Conservation (phyloP, 2,797 vertebrate genomes). For the Spinus pinus region DNA sequence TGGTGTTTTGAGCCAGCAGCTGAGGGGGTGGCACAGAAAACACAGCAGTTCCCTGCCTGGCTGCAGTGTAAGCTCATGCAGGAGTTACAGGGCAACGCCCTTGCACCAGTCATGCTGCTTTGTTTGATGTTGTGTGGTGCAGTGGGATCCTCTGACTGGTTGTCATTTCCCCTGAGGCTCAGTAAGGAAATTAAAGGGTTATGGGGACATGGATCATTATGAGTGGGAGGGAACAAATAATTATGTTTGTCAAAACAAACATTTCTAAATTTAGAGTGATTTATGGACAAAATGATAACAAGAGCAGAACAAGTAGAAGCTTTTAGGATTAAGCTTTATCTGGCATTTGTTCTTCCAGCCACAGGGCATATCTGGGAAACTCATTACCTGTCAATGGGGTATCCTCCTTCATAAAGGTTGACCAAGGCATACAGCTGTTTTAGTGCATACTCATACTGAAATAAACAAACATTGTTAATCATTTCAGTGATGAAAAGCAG, state of each 20-base stretch:
- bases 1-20: background rate
- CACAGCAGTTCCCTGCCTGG: background rate
- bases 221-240: background rate
- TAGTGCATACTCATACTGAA: slow-evolving; percentile 91
- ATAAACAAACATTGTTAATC: slow-evolving; percentile 22
- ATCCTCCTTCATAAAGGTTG: slow-evolving; percentile 89
- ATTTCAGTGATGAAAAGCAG: background rate
- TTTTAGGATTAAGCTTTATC: background rate
- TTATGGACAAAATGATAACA: background rate
- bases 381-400: slow-evolving; percentile 82
- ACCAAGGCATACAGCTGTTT: slow-evolving; percentile 89
- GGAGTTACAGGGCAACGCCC: background rate
- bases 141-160: background rate
- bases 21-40: background rate
- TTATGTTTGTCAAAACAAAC: background rate
- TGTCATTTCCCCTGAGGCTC: background rate
- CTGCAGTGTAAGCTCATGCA: background rate
- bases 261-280: background rate
- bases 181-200: slow-evolving; percentile 1
- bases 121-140: background rate
- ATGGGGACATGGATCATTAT: background rate
- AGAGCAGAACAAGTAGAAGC: background rate
- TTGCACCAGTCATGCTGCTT: background rate
- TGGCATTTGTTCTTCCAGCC: background rate
- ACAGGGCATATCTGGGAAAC: background rate